These are phyloP conservation scores for Torymus aiolomorphi DNA, from an alignment of 2,888 invertebrate species.

Conservation along the genomic window DNA sequence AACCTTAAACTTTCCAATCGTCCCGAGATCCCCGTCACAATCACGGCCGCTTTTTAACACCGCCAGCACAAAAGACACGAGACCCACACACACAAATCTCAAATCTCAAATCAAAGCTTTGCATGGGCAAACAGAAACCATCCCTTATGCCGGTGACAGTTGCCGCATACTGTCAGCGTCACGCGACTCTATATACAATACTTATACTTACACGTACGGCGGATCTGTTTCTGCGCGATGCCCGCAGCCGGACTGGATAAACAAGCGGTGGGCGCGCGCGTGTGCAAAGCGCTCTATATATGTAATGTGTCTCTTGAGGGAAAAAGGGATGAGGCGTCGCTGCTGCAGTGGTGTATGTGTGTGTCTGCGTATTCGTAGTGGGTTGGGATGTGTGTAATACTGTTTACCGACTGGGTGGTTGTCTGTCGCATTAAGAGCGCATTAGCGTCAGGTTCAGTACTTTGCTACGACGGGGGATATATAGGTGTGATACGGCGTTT, in stretches of 20 bases:
- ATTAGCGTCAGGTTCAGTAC: conserved; percentile 69
- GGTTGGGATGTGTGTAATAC: background rate
- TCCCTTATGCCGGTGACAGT: conserved; percentile 3
- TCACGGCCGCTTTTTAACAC: too few relatives aligned
- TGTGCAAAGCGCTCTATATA: too few relatives aligned
- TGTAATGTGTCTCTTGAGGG: background rate
- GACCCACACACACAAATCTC: too few relatives aligned
- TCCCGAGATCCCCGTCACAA: too few relatives aligned
- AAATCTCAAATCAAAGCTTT: conserved; percentile 20
- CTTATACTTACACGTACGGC: too few relatives aligned
- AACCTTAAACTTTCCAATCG: too few relatives aligned
- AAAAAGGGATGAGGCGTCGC: background rate
- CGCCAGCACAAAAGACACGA: too few relatives aligned
- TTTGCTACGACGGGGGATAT: too few relatives aligned
- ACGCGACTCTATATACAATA: background rate
- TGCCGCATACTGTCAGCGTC: conserved; percentile 10
- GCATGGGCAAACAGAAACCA: conserved; percentile 1
- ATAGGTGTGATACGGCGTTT: too few relatives aligned
- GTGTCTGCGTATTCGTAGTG: too few relatives aligned
- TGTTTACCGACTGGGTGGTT: conserved; percentile 66
- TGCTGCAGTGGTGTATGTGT: too few relatives aligned
- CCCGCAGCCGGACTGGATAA: background rate
- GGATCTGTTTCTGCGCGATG: background rate
- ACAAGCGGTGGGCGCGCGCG: background rate
- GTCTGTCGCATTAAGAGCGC: conserved; percentile 71